These are phyloP conservation scores for Montifringilla adamsi DNA, from an alignment of 2,113 vertebrate species.

Conservation along the genomic window DNA sequence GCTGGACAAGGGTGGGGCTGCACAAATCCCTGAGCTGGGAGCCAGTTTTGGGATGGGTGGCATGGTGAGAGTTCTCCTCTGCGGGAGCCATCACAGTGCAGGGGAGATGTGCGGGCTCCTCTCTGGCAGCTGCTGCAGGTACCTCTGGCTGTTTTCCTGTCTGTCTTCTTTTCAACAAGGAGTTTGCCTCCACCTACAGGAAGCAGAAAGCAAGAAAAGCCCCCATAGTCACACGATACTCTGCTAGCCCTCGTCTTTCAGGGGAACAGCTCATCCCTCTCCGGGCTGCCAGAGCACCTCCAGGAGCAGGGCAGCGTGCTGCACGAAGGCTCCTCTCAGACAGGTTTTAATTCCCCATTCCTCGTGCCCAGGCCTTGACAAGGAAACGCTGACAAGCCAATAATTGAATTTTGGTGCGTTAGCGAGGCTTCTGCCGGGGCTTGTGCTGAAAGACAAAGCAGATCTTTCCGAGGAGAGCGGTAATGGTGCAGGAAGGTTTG, in stretches of 20 bases:
- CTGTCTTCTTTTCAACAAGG: slow-evolving; percentile 58
- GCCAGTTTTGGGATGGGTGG: accelerated
- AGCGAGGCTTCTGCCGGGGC: not conserved
- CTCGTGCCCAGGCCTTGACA: accelerated
- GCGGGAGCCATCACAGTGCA: not conserved
- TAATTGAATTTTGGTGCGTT: not conserved
- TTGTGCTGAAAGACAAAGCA: not conserved
- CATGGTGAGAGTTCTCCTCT: not conserved
- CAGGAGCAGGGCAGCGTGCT: too few species aligned
- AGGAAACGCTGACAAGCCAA: not conserved
- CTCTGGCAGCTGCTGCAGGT: not conserved
- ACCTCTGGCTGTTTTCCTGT: not conserved
- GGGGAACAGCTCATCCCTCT: not conserved
- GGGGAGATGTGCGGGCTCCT: not conserved
- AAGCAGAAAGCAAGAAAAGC: slow-evolving; percentile 34
- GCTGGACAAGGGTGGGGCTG: accelerated
- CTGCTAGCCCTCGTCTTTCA: not conserved
- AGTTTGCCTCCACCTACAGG: slow-evolving; percentile 81
- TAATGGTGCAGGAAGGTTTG: not conserved
- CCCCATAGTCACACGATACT: not conserved
- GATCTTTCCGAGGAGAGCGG: not conserved
- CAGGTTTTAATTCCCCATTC: not conserved
- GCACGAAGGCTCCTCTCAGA: not conserved
- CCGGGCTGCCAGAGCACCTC: too few species aligned
- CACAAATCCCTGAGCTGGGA: not conserved